Evolutionary conservation across 2,113 vertebrate genomes (phyloP).

Genomic region (Salvelinus namaycush): DNA sequence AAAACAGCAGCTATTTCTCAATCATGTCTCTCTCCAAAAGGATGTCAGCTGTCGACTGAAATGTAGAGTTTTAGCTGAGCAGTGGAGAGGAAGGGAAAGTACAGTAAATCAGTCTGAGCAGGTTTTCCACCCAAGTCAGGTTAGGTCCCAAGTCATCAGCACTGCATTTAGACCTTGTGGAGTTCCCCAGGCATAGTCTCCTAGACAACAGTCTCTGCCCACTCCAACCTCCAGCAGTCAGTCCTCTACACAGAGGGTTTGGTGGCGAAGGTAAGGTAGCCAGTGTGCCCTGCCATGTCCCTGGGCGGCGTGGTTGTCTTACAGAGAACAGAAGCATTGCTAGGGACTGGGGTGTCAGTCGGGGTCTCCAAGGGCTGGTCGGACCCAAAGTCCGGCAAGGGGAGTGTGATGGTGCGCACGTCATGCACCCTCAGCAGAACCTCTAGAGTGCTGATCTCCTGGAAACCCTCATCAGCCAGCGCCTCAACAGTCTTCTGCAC

Average conservation of each 20-base stretch:
- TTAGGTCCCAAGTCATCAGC: background rate
- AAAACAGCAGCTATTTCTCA: too few relatives aligned
- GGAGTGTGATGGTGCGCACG: conserved; percentile 82
- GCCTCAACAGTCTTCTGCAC: conserved; percentile 90
- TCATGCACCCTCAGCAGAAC: conserved; percentile 87
- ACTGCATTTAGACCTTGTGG: background rate
- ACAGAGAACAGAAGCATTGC: conserved; percentile 66
- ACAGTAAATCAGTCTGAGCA: background rate
- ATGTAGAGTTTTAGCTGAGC: background rate
- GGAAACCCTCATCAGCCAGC: conserved; percentile 79
- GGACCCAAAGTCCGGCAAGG: conserved; percentile 86
- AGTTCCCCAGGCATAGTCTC: background rate
- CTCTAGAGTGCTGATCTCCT: conserved; percentile 91
- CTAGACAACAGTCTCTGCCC: background rate
- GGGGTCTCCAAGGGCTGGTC: conserved; percentile 39
- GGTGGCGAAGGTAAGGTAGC: conserved; percentile 95
- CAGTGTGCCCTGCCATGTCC: conserved; percentile 92
- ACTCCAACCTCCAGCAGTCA: background rate
- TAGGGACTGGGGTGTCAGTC: conserved; percentile 33
- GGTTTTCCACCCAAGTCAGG: background rate
- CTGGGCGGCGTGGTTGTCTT: conserved; percentile 83
- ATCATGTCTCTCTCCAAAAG: too few relatives aligned
- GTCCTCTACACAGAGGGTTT: conserved; percentile 80
- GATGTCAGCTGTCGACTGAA: background rate
- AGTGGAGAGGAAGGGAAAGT: background rate